Evolutionary conservation across 2,797 vertebrate genomes (phyloP), one percentile per base, ranked within the genome.

Genomic region (Fringilla coelebs): DNA sequence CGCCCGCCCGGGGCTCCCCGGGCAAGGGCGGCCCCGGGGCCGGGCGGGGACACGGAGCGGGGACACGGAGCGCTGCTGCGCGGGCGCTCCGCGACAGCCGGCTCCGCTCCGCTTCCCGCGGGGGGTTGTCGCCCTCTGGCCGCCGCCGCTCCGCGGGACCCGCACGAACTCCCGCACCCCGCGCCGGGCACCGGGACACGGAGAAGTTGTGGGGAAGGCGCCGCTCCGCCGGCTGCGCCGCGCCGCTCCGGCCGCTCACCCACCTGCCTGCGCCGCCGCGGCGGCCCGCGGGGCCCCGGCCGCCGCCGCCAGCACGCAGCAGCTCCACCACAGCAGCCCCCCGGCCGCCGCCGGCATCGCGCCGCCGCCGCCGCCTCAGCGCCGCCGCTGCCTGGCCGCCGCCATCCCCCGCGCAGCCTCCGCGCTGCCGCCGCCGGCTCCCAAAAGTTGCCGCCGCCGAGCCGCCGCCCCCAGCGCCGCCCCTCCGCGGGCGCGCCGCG

Each of bases 101-200:
- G 54, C 71, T 61, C 41, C 86, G 67, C 73, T 49, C 75, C 62
- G 28, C 66, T 96, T 97, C 97, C 96, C 97, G 96, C 97, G 97
- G 97, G 97, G 97, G 98, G 96, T 86, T 96, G 97, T 97, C 97
- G 97, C 98, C 97, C 98, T 97, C 98, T 96, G 98, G 95, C 98
- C 97, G 96, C 98, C 93, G 96, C 96, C 97, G 96, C 97, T 97
- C 97, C 93, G 93, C 93, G 97, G 98, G 97, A 97, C 97, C 96
- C 96, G 95, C 97, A 95, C 97, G 96, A 98, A 89, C 76, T 86
- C 89, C 72, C 76, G 38, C 60, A 34, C 14, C 76, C 55, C 80
- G 20, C 57, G 43, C n/a, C 20, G 49, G 38, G 49, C 49, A 29
- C 34, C 8, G 55, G 61, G 66, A 66, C 66, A 2, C 61, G 79